phyloP scores from a whole-genome alignment of 2,113 vertebrate species.

The Mirounga angustirostris region DNA sequence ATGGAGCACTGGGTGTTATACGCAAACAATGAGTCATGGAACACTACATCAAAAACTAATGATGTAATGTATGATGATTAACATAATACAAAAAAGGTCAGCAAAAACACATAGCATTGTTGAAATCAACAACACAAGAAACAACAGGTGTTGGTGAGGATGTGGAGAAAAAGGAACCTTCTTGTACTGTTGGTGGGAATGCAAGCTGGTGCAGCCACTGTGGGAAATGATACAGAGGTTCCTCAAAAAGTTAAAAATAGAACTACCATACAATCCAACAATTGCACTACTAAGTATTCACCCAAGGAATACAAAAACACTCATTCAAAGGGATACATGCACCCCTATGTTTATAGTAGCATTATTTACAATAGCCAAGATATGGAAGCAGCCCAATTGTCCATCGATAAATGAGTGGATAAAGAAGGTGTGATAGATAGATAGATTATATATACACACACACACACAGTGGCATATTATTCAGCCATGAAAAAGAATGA shows the following conservation, averaged over 20 bases:
- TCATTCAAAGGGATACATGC: neutral
- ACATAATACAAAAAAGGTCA: too few relatives aligned
- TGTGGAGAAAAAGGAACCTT: neutral
- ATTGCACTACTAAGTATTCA: neutral
- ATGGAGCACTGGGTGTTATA: too few relatives aligned
- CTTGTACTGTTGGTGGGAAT: neutral
- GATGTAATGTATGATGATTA: too few relatives aligned
- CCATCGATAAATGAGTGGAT: neutral
- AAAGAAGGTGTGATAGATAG: neutral
- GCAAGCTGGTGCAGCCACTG: neutral
- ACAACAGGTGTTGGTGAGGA: neutral
- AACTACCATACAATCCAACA: neutral
- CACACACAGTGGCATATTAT: neutral
- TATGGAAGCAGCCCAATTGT: neutral
- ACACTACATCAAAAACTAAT: too few relatives aligned
- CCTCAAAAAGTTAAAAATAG: neutral
- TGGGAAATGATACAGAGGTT: neutral
- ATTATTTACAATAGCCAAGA: neutral
- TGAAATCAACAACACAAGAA: neutral
- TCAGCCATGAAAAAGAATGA: neutral
- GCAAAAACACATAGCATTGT: neutral
- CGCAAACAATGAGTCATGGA: too few relatives aligned
- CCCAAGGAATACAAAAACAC: neutral
- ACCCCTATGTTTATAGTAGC: neutral
- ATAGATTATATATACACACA: neutral